Conservation (phyloP, 2,113 vertebrate species). For the Strix uralensis region DNA sequence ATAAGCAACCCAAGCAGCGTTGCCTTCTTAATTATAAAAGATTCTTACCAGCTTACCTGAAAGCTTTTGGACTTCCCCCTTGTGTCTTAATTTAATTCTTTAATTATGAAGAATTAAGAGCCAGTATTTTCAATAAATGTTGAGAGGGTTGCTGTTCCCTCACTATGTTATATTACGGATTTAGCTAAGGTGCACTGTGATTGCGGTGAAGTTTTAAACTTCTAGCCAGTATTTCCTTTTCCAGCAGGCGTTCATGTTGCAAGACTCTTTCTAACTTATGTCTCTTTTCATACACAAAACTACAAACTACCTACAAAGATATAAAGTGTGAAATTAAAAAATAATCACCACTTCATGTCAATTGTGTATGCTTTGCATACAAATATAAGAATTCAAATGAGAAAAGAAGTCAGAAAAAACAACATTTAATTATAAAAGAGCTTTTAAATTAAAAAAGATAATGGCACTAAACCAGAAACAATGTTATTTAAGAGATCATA, state of each 20-base stretch:
- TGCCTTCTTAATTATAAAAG: neutral
- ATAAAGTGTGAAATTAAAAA: neutral
- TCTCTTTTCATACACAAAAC: conserved; percentile 13
- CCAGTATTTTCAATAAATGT: neutral
- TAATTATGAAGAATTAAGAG: neutral
- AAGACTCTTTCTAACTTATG: neutral
- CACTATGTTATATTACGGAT: rapidly evolving
- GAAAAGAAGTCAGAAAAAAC: conserved; percentile 65
- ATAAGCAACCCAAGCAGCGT: neutral
- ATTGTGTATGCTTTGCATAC: neutral
- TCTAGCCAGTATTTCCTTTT: neutral
- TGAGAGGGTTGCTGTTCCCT: neutral
- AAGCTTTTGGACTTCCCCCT: neutral
- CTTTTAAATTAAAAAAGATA: conserved; percentile 69
- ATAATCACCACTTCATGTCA: neutral
- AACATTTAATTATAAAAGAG: conserved; percentile 75
- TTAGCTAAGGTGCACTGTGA: neutral
- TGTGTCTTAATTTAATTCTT: neutral
- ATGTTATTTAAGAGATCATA: conserved; percentile 55
- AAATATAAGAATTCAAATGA: conserved; percentile 52
- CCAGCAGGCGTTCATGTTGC: neutral
- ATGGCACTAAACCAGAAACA: conserved; percentile 75
- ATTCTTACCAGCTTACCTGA: neutral
- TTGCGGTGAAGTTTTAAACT: neutral
- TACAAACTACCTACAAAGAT: neutral